Base-by-base conservation (phyloP, 1,140 invertebrate species). In the Limonius californicus region DNA sequence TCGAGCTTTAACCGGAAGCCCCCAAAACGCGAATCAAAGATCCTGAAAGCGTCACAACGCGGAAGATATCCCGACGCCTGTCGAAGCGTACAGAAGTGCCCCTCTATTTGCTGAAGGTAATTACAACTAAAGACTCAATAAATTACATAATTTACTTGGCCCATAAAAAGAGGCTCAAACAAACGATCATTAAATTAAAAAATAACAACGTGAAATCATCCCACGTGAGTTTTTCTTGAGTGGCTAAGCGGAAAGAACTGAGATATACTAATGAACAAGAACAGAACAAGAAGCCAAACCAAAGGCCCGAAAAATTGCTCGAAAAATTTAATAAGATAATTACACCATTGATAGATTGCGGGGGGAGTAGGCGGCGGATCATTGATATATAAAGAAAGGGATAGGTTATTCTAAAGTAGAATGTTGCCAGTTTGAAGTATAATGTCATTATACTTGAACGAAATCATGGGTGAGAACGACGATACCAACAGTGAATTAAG, bases 401-500 rank as follows among this genome's bases (percentile, higher is more conserved):
- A 57, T 35, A 39, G 23, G 54, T 21, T 18, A 58, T 21, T 50
- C 21, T 20, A 39, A 16, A 32, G 12, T 35, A 21, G 15, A 18
- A 20, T 14, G 16, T 16, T 2, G 32, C 16, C 16, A 45, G 42
- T 45, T 45, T 45, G n/a, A 50, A 50, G 23, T 43, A 58, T 19
- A 53, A 62, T 62, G 61, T 62, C 61, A 62, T 50, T 50, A 30
- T 57, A 70, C 61, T 59, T 69, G 42, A 67, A 60, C 59, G 71
- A 74, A 53, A 74, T 72, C 54, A 76, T 76, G 74, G 74, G 67
- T 20, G 74, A 76, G 54, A 78, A 80, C 65, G 82, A 83, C 73
- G 83, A 84, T 70, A 83, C 83, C 56, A 85, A 86, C 70, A 86
- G 84, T 68, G 85, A 87, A 64, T 78, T 86, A 55, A 86, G 84